Conservation (phyloP, 1,140 invertebrate genomes). For the Trypoxylus dichotomus region DNA sequence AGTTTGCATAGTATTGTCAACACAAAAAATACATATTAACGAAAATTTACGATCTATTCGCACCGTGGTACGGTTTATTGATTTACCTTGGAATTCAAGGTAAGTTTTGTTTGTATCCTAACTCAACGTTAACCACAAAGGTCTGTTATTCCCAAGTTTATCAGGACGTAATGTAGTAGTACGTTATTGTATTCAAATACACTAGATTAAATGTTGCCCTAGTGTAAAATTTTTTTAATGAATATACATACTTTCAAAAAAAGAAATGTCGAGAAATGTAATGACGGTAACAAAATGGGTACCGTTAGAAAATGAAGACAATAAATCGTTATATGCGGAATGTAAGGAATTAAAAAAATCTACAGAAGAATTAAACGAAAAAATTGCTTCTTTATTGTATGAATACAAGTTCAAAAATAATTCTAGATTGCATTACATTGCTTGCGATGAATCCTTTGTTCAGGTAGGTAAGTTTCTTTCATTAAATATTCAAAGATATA, state of each 20-base stretch:
- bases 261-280: constrained; percentile 44
- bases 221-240: neutral
- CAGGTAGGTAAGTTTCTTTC: constrained; percentile 35
- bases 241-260: neutral
- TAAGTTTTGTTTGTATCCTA: constrained; percentile 12
- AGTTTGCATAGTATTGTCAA: no score
- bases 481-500: constrained; percentile 31
- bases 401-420: constrained; percentile 39
- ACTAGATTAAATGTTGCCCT: no score
- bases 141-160: no score
- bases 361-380: constrained; percentile 36
- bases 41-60: neutral
- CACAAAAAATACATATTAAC: no score
- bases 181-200: no score
- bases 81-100: constrained; percentile 8
- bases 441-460: constrained; percentile 33
- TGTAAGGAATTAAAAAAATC: constrained; percentile 43
- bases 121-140: neutral
- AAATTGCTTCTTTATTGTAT: constrained; percentile 34
- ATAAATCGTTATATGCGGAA: constrained; percentile 37
- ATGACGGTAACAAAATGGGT: constrained; percentile 50
- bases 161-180: no score
- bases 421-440: constrained; percentile 34
- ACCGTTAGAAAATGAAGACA: constrained; percentile 41
- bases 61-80: neutral